Conservation (phyloP, 2,113 vertebrate genomes). For the Sylvia atricapilla region DNA sequence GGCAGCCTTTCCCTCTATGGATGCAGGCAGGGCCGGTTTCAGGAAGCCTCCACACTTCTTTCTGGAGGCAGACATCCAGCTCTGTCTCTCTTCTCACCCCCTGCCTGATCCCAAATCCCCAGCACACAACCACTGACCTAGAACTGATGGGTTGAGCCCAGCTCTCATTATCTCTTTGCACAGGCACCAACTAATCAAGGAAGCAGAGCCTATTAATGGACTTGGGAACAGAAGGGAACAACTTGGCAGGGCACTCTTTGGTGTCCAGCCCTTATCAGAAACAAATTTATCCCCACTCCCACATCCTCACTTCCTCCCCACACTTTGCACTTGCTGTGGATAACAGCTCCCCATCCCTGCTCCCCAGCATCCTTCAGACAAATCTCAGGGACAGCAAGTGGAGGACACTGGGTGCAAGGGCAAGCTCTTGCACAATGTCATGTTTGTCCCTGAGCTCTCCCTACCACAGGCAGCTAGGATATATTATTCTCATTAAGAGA, state of each 20-base stretch:
- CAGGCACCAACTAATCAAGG: slow-evolving; percentile 45
- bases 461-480: background rate
- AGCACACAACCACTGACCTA: slow-evolving; percentile 51
- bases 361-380: background rate
- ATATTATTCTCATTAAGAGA: slow-evolving; percentile 31
- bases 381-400: background rate
- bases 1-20: background rate
- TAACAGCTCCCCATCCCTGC: background rate
- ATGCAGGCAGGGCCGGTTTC: background rate
- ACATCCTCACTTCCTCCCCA: background rate
- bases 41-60: background rate
- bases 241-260: background rate
- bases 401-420: background rate
- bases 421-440: background rate
- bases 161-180: background rate
- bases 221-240: background rate
- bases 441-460: background rate
- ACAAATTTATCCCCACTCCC: background rate
- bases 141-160: slow-evolving; percentile 33
- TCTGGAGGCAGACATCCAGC: background rate
- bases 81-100: background rate
- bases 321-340: background rate
- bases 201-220: slow-evolving; percentile 45
- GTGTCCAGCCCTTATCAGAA: background rate
- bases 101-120: background rate